Base-by-base conservation (phyloP, 2,797 vertebrate species). In the Neopelma chrysocephalum region DNA sequence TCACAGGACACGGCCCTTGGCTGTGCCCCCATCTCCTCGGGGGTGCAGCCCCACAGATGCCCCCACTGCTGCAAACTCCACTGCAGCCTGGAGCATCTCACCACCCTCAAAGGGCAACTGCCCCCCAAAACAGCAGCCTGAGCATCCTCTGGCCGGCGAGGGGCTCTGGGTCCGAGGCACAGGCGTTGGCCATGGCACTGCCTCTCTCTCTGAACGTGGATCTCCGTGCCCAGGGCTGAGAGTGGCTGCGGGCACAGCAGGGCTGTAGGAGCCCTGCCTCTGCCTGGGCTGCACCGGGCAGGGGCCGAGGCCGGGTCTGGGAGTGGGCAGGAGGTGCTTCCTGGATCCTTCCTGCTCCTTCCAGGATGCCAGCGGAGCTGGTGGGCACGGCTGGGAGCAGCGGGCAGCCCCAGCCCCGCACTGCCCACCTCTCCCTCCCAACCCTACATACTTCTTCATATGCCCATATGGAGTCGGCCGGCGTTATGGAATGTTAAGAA, bases 401-500 rank as follows among this genome's bases (percentile, higher is more conserved):
- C 2, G 26, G 27, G 31, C 11, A 53, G 54, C 34, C 34, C 71
- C 65, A 26, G 40, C 43, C 40, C 77, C 29, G 1, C 3, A 2
- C 13, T 1, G 1, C 65, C 61, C 2, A 0, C 72, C 64, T 36
- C 91, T 92, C 94, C 95, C 95, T 95, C 95, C 96, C 87, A 93
- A 93, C 94, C 95, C 94, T 89, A 97, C 97, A 95, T 97, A 97
- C 97, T 97, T 97, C 97, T 97, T 97, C 95, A 97, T 97, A 97
- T 97, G 90, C 96, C 97, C 97, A 97, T 97, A 97, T 85, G 97
- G 94, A 97, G 90, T 92, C 90, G 80, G 93, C 87, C 1, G 86
- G 93, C 90, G 5, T 91, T 97, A 97, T 97, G 97, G 97, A 97
- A 97, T 97, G 97, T 97, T 97, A 96, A 97, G 97, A 97, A 97